These are phyloP conservation scores for Masnerella sp. DNA, from an alignment of 2,888 invertebrate genomes.

Conservation along the genomic window DNA sequence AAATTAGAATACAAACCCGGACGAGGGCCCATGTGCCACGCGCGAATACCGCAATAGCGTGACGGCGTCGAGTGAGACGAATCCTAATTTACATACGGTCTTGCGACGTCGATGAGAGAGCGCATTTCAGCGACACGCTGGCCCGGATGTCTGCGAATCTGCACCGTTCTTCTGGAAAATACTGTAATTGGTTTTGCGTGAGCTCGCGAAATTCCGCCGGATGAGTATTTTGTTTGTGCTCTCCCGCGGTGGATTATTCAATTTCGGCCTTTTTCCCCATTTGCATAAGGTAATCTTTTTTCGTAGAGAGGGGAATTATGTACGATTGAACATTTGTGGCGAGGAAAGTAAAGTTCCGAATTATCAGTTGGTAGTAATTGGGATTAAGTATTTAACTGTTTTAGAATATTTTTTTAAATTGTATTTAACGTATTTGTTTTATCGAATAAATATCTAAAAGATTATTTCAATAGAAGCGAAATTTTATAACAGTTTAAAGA, in stretches of 20 bases:
- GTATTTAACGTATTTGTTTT: no score
- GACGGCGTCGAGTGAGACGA: slow-evolving; percentile 65
- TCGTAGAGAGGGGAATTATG: background rate
- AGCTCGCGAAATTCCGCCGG: slow-evolving; percentile 64
- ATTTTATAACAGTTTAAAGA: no score
- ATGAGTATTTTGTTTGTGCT: slow-evolving; percentile 66
- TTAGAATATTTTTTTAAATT: no score
- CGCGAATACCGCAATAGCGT: slow-evolving; percentile 61
- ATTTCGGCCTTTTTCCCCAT: slow-evolving; percentile 37
- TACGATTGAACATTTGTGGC: background rate
- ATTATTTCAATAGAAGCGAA: no score
- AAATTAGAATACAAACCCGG: slow-evolving; percentile 75
- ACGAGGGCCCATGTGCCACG: slow-evolving; percentile 69
- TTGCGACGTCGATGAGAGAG: slow-evolving; percentile 64
- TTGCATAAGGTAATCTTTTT: slow-evolving; percentile 33
- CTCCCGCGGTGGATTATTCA: slow-evolving; percentile 62
- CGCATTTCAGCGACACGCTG: slow-evolving; percentile 59
- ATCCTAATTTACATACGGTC: slow-evolving; percentile 75
- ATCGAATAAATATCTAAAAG: no score
- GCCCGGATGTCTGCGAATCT: slow-evolving; percentile 65
- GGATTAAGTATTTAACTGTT: no score
- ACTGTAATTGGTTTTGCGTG: slow-evolving; percentile 74
- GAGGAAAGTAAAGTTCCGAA: background rate
- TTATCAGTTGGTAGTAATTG: no score
- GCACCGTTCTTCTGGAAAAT: slow-evolving; percentile 74